Conservation (phyloP, 2,888 invertebrate species). For the Hemistola chrysoprasaria region DNA sequence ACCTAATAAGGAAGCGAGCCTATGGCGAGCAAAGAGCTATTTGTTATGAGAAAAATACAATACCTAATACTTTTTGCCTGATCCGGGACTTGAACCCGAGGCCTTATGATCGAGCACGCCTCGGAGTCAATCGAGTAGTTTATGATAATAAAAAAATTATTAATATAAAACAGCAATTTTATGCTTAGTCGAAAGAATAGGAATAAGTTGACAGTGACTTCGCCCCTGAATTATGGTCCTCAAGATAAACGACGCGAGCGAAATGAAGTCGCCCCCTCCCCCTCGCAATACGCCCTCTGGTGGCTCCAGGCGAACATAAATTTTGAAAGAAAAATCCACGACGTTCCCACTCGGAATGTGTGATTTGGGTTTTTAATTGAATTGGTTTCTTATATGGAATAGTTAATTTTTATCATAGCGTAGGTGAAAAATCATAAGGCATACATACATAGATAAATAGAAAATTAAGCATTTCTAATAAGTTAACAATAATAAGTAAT, state of each 20-base stretch:
- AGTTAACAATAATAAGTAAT: too few relatives aligned
- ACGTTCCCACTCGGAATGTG: slow-evolving; percentile 73
- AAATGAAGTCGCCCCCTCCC: slow-evolving; percentile 84
- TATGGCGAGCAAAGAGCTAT: too few relatives aligned
- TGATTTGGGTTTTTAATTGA: slow-evolving; percentile 80
- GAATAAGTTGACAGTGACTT: slow-evolving; percentile 83
- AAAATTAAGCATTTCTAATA: too few relatives aligned
- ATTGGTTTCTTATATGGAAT: slow-evolving; percentile 51
- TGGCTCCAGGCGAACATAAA: slow-evolving; percentile 72
- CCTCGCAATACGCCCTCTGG: slow-evolving; percentile 53
- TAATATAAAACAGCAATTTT: slow-evolving; percentile 74
- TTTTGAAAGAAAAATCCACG: slow-evolving; percentile 80
- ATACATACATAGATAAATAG: too few relatives aligned
- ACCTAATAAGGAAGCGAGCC: too few relatives aligned
- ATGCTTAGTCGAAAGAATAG: slow-evolving; percentile 81
- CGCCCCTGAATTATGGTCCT: slow-evolving; percentile 85
- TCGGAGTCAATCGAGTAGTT: too few relatives aligned
- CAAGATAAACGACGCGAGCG: slow-evolving; percentile 88
- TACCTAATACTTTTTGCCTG: too few relatives aligned
- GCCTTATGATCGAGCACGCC: too few relatives aligned
- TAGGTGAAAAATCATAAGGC: too few relatives aligned
- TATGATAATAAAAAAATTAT: too few relatives aligned
- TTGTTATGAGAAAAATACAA: too few relatives aligned
- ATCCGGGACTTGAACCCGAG: too few relatives aligned
- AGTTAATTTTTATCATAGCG: not conserved